These are phyloP conservation scores for Leptinotarsa defecta DNA, from an alignment of 1,140 invertebrate genomes.

Conservation along the genomic window DNA sequence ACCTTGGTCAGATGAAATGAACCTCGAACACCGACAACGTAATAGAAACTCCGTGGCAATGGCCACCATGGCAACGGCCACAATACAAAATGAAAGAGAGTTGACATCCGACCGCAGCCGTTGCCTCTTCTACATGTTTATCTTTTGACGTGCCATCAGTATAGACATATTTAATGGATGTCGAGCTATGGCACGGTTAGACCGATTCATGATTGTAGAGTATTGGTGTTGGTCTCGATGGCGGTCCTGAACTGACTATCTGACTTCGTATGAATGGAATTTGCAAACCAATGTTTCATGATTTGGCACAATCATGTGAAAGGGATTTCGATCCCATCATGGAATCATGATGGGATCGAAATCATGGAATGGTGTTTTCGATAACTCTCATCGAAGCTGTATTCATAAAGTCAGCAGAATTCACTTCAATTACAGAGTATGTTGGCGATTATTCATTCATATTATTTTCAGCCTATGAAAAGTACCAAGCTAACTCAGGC, in stretches of 20 bases:
- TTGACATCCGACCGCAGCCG: background rate
- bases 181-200: background rate
- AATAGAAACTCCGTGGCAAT: conserved; percentile 4
- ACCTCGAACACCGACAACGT: background rate
- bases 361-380: too few species aligned
- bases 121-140: conserved; percentile 1
- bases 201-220: background rate
- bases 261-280: background rate
- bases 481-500: too few species aligned
- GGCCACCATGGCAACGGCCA: conserved; percentile 1
- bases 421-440: too few species aligned
- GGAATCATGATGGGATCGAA: too few species aligned
- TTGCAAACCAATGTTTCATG: background rate
- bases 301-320: too few species aligned
- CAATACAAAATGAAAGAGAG: conserved; percentile 1
- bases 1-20: conserved; percentile 5
- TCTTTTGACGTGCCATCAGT: background rate
- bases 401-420: too few species aligned
- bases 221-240: background rate
- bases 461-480: too few species aligned
- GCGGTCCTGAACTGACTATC: background rate
- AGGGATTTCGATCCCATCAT: too few species aligned
- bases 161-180: conserved; percentile 6
- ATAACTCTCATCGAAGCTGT: too few species aligned
- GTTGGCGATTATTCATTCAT: too few species aligned